These are phyloP conservation scores for Peromyscus attwateri DNA, from an alignment of 2,797 vertebrate genomes.

Conservation along the genomic window DNA sequence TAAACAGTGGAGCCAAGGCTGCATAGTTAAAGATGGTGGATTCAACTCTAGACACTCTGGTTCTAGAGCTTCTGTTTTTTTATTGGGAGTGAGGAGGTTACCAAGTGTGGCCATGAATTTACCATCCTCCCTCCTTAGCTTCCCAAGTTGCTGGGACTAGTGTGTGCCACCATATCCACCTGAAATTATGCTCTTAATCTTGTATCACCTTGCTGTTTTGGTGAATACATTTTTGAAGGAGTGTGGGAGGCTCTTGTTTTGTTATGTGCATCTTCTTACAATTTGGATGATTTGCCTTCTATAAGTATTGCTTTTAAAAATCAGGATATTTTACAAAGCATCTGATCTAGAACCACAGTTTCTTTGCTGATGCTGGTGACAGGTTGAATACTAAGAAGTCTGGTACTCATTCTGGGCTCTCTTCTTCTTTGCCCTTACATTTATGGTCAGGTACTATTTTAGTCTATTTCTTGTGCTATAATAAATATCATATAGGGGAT, in stretches of 20 bases:
- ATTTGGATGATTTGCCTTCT: not conserved
- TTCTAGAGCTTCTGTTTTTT: not conserved
- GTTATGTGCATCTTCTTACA: not conserved
- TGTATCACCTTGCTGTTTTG: not conserved
- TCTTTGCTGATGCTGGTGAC: not conserved
- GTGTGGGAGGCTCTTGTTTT: not conserved
- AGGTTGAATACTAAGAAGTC: not conserved
- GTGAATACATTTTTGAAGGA: not conserved
- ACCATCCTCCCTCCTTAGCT: not conserved
- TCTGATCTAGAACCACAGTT: not conserved
- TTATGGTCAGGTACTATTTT: not conserved
- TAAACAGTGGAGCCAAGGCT: not conserved
- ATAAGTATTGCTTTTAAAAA: not conserved
- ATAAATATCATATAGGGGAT: not conserved
- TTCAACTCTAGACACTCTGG: conserved; percentile 3
- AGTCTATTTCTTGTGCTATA: not conserved
- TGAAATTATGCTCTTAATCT: not conserved
- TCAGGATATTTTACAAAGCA: not conserved
- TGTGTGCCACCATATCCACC: not conserved
- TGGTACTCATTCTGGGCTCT: not conserved
- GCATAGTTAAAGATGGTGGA: not conserved
- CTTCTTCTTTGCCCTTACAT: not conserved
- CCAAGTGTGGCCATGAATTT: not conserved
- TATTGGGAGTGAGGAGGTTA: not conserved
- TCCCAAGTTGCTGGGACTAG: not conserved